phyloP scores from a whole-genome alignment of 2,888 invertebrate species.

The Hyposoter didymator region DNA sequence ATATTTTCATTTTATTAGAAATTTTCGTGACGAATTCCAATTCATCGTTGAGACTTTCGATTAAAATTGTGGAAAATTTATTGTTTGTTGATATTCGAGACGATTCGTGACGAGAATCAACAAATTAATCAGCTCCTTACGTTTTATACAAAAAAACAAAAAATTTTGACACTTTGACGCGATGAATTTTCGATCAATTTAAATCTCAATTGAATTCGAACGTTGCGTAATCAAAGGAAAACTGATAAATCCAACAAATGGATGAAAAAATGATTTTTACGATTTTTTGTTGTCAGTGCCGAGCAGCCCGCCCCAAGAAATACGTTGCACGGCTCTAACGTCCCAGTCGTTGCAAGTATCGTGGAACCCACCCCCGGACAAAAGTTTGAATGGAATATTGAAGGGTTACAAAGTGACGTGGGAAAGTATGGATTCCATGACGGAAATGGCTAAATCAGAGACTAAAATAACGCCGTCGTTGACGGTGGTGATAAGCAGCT shows the following conservation, averaged over 20 bases:
- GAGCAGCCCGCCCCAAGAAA: constrained; percentile 92
- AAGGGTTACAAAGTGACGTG: constrained; percentile 92
- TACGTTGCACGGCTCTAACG: constrained; percentile 92
- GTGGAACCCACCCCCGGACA: constrained; percentile 93
- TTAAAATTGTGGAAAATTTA: neutral
- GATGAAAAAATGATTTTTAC: neutral
- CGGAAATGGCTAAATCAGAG: constrained; percentile 81
- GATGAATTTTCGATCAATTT: no score
- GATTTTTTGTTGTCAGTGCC: constrained; percentile 87
- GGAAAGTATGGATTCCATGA: constrained; percentile 81
- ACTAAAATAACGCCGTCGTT: constrained; percentile 89
- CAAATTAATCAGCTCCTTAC: neutral
- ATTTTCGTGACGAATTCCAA: neutral
- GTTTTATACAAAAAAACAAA: neutral
- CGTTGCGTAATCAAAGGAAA: neutral
- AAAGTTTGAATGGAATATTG: constrained; percentile 93
- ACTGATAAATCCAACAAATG: neutral
- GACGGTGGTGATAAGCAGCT: constrained; percentile 90
- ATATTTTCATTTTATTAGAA: neutral
- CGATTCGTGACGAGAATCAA: neutral
- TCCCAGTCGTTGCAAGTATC: constrained; percentile 94
- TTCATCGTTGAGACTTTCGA: neutral
- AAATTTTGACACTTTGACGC: no score
- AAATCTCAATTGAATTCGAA: no score
- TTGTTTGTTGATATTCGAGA: neutral